Percentiles rank a stretch among this genome's conserved stretches.
Conservation (phyloP, 2,797 vertebrate genomes). For the Cichlasoma orientale region DNA sequence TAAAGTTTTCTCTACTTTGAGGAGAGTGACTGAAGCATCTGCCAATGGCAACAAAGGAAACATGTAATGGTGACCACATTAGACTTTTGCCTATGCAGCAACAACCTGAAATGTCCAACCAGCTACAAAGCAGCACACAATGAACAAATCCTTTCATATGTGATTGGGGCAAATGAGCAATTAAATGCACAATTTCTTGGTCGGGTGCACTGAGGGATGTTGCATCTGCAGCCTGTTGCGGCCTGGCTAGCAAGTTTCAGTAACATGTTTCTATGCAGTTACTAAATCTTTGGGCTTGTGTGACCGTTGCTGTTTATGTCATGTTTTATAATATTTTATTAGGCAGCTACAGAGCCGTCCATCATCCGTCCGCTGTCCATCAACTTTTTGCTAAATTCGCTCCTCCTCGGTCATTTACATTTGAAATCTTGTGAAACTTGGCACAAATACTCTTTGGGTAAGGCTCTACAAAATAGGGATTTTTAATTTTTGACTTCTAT, state of each 20-base stretch:
- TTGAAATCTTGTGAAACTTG: no score
- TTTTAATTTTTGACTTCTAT: no score
- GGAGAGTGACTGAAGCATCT: neutral
- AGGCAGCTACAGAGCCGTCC: no score
- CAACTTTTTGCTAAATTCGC: no score
- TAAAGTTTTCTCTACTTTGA: neutral
- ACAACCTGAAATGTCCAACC: neutral
- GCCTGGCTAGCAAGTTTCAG: fast-evolving
- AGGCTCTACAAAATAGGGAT: no score
- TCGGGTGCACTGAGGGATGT: no score
- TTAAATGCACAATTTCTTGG: neutral
- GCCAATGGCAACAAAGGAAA: neutral
- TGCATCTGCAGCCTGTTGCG: no score
- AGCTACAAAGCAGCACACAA: neutral
- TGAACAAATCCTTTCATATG: neutral
- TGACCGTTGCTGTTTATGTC: neutral
- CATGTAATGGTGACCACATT: neutral
- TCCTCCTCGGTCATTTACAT: no score
- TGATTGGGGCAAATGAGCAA: neutral
- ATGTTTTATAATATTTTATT: neutral
- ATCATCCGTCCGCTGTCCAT: no score
- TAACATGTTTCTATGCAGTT: neutral
- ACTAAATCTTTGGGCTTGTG: neutral
- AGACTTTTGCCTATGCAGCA: neutral
- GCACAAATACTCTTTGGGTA: no score